Percentiles rank a stretch among this genome's conserved stretches.
Conservation (phyloP, 2,888 invertebrate genomes). For the Pammene aurita region DNA sequence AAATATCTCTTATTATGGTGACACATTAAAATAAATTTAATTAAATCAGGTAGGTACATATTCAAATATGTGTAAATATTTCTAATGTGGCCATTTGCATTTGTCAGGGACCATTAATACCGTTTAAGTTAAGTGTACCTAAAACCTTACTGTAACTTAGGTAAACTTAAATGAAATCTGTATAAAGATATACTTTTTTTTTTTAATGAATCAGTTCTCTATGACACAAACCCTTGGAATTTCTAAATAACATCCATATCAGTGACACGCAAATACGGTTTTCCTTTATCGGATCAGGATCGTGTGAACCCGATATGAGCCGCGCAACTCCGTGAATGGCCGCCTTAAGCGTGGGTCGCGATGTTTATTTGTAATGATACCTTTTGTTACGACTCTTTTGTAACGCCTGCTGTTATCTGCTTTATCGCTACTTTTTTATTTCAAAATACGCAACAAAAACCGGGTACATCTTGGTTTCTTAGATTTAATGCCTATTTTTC, state of each 20-base stretch:
- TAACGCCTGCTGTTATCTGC: constrained; percentile 69
- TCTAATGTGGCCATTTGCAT: too few relatives aligned
- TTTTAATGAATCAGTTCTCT: too few relatives aligned
- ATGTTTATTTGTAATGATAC: constrained; percentile 66
- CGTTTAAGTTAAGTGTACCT: too few relatives aligned
- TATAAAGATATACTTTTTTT: too few relatives aligned
- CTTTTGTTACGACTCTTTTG: constrained; percentile 75
- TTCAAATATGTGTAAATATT: too few relatives aligned
- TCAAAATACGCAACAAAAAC: constrained; percentile 5
- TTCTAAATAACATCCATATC: background rate
- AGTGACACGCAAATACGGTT: constrained; percentile 14
- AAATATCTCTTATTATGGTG: too few relatives aligned
- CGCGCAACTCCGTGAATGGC: constrained; percentile 12
- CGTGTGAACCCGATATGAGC: constrained; percentile 12
- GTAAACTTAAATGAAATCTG: too few relatives aligned
- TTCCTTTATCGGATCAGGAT: constrained; percentile 12
- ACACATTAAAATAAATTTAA: too few relatives aligned
- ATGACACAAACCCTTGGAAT: background rate
- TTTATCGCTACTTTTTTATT: constrained; percentile 74
- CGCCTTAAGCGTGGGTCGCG: constrained; percentile 49
- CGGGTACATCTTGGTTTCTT: background rate
- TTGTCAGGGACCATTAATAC: too few relatives aligned
- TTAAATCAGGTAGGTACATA: too few relatives aligned
- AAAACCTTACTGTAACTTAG: too few relatives aligned
- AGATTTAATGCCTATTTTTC: constrained; percentile 17